Conservation (phyloP, 2,113 vertebrate genomes). For the Talpa occidentalis region DNA sequence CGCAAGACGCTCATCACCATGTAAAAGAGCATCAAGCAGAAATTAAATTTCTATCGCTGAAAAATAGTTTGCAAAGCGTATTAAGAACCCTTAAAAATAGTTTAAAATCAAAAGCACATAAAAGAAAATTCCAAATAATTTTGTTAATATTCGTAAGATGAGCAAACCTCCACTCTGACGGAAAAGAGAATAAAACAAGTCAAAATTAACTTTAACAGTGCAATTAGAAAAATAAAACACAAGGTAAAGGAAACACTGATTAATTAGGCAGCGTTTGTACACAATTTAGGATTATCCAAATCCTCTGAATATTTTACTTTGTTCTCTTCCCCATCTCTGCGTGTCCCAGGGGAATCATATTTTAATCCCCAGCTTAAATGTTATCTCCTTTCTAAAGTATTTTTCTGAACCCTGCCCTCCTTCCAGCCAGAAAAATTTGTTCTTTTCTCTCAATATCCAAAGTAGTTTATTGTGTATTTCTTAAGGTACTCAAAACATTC, state of each 20-base stretch:
- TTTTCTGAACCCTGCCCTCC: conserved; percentile 47
- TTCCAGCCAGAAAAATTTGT: conserved; percentile 33
- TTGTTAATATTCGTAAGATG: background rate
- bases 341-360: background rate
- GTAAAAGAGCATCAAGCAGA: background rate
- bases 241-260: background rate
- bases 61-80: conserved; percentile 1
- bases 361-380: conserved; percentile 53
- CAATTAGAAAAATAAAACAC: background rate
- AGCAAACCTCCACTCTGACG: background rate
- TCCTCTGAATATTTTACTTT: background rate
- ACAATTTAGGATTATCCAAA: conserved; percentile 35
- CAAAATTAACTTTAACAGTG: background rate
- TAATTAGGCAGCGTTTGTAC: conserved; percentile 4
- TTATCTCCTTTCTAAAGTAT: conserved; percentile 46
- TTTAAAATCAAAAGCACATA: background rate
- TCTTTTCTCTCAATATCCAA: conserved; percentile 36
- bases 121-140: background rate
- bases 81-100: background rate
- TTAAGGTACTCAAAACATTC: background rate
- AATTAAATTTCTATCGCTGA: conserved; percentile 4
- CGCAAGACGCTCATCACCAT: background rate
- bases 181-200: background rate
- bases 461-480: background rate
- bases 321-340: background rate